Base-by-base conservation (phyloP, 2,113 vertebrate species). In the Pithys albifrons region DNA sequence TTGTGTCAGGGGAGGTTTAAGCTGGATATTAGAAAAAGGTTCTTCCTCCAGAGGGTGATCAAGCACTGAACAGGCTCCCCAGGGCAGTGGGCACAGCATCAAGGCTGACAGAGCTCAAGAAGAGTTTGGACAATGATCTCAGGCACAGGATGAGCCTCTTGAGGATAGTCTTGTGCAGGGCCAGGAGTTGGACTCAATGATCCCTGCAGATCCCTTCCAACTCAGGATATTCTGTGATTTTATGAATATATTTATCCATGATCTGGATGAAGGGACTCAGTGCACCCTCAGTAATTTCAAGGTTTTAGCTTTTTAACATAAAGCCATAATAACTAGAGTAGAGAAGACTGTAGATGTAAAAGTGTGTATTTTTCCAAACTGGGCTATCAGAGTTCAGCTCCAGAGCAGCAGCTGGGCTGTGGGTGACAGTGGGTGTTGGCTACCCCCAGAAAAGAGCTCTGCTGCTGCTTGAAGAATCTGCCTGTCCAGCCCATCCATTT, bases 101-200 rank as follows among this genome's bases (percentile, higher is more conserved):
- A 57, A 25, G 29, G 20, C 58, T 65, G 58, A 1, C 67, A 80
- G 41, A 80, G 43, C 43, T 49, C 75, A 9, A 39, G 58, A 6
- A 57, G 33, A 0, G 0, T 57, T 22, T 49, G 66, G 41, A 57
- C 41, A 57, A 20, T 0, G 0, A 29, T 41, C 9, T 33, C 24
- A 48, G 48, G 45, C 24, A 46, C 29, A 25, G 12, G 4, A 19
- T 16, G 48, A 25, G 59, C 41, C 46, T 31, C 10, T 4, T 64
- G 41, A 28, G 15, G 24, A 39, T 7, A 23, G 23, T 39, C 41
- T 48, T 71, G 28, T 79, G 49, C 49, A 64, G 35, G 66, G 29
- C n/a, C 75, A 64, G 19, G 41, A 71, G 10, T 11, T 79, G 57
- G 39, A 71, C 19, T 71, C 13, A 31, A 18, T 48, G 19, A 20